Percentiles rank a stretch among this genome's conserved stretches.
Conservation (phyloP, 2,797 vertebrate genomes). For the Arctocebus calabarensis region DNA sequence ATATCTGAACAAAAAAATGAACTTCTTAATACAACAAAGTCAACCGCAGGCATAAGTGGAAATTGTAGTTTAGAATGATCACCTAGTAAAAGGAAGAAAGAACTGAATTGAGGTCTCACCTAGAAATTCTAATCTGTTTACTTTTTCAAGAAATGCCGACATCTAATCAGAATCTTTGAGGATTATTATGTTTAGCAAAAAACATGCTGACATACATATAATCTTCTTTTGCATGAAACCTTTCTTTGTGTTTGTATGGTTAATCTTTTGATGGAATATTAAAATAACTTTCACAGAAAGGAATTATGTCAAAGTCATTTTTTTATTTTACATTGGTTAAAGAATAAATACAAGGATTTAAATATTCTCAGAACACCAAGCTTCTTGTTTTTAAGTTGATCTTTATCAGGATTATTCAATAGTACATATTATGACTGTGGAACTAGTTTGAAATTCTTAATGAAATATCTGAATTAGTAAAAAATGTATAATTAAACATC, state of each 20-base stretch:
- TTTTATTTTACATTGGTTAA: background rate
- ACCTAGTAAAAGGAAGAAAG: constrained; percentile 23
- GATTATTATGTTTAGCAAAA: constrained; percentile 48
- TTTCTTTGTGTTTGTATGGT: background rate
- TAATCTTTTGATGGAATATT: constrained; percentile 39
- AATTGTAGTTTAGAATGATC: constrained; percentile 37
- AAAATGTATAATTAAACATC: background rate
- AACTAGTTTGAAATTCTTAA: background rate
- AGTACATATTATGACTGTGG: background rate
- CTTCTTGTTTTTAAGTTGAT: background rate
- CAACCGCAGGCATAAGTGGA: constrained; percentile 23
- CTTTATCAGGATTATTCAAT: background rate
- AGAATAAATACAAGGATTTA: background rate
- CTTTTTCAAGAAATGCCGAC: constrained; percentile 46
- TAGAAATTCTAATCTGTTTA: constrained; percentile 3
- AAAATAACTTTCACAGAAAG: constrained; percentile 45
- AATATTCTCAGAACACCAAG: background rate
- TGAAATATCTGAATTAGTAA: background rate
- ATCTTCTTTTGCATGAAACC: background rate
- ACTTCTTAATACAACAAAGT: constrained; percentile 16
- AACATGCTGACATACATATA: background rate
- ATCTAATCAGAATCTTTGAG: constrained; percentile 54
- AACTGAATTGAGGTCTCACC: background rate
- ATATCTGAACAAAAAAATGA: background rate
- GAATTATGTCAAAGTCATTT: background rate